phyloP scores from a whole-genome alignment of 92 coral and sea anemone species.

The Pocillopora meandrina region DNA sequence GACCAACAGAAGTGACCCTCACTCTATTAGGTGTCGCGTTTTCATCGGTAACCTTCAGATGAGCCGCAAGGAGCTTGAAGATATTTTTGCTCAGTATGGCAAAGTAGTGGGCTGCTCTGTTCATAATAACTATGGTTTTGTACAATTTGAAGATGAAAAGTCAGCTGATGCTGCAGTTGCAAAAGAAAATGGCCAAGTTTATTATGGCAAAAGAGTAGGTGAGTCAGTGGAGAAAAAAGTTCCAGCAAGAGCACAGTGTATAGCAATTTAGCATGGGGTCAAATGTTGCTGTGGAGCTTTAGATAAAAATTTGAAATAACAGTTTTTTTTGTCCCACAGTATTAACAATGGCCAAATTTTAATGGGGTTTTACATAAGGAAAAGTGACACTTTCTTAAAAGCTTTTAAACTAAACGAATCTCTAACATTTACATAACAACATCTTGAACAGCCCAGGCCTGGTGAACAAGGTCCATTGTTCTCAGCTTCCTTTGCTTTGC shows the following conservation, averaged over 20 bases:
- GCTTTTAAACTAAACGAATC: too few species aligned
- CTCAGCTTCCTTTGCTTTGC: too few species aligned
- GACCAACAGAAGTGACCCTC: conserved; percentile 90
- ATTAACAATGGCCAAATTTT: too few species aligned
- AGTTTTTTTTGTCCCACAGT: neutral
- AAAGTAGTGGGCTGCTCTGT: conserved; percentile 80
- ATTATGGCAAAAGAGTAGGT: conserved; percentile 89
- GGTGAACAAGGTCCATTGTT: too few species aligned
- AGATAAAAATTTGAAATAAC: too few species aligned
- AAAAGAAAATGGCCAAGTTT: conserved; percentile 80
- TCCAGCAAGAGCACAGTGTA: neutral
- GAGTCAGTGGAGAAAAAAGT: conserved; percentile 34
- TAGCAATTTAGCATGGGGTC: neutral
- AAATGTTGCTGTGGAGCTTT: too few species aligned
- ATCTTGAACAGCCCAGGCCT: too few species aligned
- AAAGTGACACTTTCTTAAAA: too few species aligned
- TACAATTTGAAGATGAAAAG: conserved; percentile 89
- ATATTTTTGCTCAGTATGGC: conserved; percentile 81
- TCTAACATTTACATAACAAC: too few species aligned
- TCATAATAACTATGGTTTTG: conserved; percentile 92
- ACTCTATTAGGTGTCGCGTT: conserved; percentile 90
- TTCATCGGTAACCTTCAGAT: conserved; percentile 90
- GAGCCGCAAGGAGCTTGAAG: conserved; percentile 88
- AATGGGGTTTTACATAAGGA: too few species aligned
- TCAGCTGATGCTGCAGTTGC: conserved; percentile 88